Percentiles rank a stretch among this genome's conserved stretches.
Evolutionary conservation across 2,113 vertebrate species (phyloP).

Genomic region (Agapornis roseicollis): DNA sequence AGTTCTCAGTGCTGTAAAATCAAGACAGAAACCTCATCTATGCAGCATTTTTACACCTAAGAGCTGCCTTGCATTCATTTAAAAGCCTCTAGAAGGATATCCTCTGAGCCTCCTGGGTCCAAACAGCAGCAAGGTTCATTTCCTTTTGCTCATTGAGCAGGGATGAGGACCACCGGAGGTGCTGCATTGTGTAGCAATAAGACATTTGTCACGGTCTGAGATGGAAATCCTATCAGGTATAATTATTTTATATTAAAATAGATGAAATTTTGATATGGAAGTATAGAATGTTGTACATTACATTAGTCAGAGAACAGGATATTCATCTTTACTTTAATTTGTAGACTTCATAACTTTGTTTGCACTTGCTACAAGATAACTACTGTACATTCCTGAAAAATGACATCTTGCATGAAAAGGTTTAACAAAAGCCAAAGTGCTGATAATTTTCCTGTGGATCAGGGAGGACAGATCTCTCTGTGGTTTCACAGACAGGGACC

Average conservation of each 20-base stretch:
- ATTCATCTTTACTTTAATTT: conserved; percentile 65
- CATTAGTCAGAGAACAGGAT: conserved; percentile 48
- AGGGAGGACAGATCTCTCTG: conserved; percentile 29
- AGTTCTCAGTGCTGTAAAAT: neutral
- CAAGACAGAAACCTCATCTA: neutral
- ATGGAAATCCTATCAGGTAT: conserved; percentile 61
- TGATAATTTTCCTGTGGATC: conserved; percentile 42
- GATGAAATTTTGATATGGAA: conserved; percentile 68
- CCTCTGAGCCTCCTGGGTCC: neutral
- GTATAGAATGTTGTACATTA: conserved; percentile 46
- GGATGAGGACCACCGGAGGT: conserved; percentile 47
- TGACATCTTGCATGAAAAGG: conserved; percentile 51
- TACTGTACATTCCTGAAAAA: conserved; percentile 55
- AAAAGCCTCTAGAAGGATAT: neutral
- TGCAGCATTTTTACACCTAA: neutral
- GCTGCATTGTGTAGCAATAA: neutral
- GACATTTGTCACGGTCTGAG: conserved; percentile 26
- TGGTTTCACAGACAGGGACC: conserved; percentile 10
- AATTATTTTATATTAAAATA: conserved; percentile 75
- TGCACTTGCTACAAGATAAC: conserved; percentile 52
- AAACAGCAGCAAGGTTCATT: neutral
- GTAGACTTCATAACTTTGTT: conserved; percentile 63
- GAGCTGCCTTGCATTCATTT: neutral
- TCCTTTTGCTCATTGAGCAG: neutral
- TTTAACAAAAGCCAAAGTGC: conserved; percentile 56